Evolutionary conservation across 2,797 vertebrate genomes (phyloP).

Genomic region (Acrossocheilus fasciatus): DNA sequence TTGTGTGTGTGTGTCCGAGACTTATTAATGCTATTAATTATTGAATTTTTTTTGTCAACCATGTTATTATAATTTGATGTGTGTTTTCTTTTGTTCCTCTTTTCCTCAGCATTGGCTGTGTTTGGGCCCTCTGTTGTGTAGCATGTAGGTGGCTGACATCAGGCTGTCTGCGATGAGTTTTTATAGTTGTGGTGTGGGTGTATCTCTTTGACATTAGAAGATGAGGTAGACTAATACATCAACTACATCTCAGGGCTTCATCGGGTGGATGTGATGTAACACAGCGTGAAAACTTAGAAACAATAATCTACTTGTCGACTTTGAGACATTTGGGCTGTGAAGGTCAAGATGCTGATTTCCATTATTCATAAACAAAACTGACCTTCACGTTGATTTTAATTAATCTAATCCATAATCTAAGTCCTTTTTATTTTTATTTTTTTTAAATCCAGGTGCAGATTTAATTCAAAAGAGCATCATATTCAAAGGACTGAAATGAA

Average conservation of each 20-base stretch:
- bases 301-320: background rate
- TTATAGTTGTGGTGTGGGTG: slow-evolving; percentile 20
- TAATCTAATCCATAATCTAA: background rate
- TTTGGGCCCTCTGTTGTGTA: background rate
- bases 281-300: background rate
- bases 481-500: background rate
- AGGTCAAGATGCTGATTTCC: background rate
- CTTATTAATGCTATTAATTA: background rate
- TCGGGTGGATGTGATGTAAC: background rate
- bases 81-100: background rate
- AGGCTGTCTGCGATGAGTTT: background rate
- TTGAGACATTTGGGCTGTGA: background rate
- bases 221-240: background rate
- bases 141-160: slow-evolving; percentile 26
- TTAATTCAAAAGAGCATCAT: background rate
- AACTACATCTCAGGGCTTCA: background rate
- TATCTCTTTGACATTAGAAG: slow-evolving; percentile 9
- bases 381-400: background rate
- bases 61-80: background rate
- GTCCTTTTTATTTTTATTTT: no score
- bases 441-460: background rate
- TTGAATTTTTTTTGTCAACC: background rate
- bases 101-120: background rate
- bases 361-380: background rate
- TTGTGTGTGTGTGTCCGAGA: background rate